Evolutionary conservation across 2,113 vertebrate genomes (phyloP), one percentile per base, ranked within the genome.

Genomic region (Thryonomys swinderianus): DNA sequence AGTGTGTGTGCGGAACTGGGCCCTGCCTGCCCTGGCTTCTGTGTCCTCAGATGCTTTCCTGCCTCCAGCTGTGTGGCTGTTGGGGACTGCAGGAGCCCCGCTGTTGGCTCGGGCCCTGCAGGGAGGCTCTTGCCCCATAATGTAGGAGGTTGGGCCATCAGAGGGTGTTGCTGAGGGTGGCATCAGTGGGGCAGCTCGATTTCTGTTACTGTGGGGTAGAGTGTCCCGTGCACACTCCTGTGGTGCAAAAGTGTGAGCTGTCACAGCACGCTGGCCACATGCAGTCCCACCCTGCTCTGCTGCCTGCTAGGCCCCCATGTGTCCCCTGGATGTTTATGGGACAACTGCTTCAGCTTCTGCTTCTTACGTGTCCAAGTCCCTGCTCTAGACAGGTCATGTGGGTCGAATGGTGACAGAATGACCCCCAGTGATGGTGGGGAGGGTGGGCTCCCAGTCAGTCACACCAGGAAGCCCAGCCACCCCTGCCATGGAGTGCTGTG

Each of bases 171-270:
- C 3, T 27, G 25, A 37, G 55, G 84, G 25, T 20, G 17, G 9
- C 0, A 0, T 8, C 25, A 14, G 30, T 8, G 3, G 30, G 13
- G 48, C 12, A 2, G 10, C 23, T 34, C 67, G 51, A 27, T 0
- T 51, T 76, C 51, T 59, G 32, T 51, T 32, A 27, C 42, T 10
- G 8, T n/a, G 61, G 37, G 17, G 79, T 48, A 53, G 62, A 16
- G 1, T 62, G 23, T 48, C 7, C 7, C 25, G 76, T 1, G 16
- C 3, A 45, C 18, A 34, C 7, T 14, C 82, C 18, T 32, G 23
- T 20, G 51, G 27, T 18, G 25, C 34, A 40, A 20, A 76, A 11
- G n/a, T 25, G 64, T 32, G 73, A 27, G 66, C 51, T 3, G 1
- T n/a, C 20, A 21, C 27, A 0, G 3, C 27, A 2, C 3, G 13